Evolutionary conservation across 2,113 vertebrate species (phyloP).

Genomic region (Paralichthys olivaceus): DNA sequence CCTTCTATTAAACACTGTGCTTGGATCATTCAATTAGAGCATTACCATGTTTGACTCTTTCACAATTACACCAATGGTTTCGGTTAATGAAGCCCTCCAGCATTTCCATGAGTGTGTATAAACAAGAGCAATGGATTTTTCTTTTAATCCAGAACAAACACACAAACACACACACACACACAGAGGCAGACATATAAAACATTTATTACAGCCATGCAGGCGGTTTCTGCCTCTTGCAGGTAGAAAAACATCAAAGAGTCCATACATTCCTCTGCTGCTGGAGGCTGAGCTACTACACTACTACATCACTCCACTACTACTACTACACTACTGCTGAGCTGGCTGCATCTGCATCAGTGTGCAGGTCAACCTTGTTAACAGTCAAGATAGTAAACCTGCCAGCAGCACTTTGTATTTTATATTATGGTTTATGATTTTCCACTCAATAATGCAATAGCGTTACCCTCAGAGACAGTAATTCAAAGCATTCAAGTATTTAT

Average conservation of each 20-base stretch:
- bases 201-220: conserved; percentile 16
- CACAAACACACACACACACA: conserved; percentile 10
- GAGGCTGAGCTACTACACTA: conserved; percentile 11
- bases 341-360: conserved; percentile 17
- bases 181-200: conserved; percentile 17
- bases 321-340: neutral
- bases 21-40: conserved; percentile 22
- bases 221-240: conserved; percentile 22
- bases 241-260: conserved; percentile 42
- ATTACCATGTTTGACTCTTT: neutral
- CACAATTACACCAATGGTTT: neutral
- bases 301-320: neutral
- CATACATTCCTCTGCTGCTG: conserved; percentile 9
- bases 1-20: conserved; percentile 4
- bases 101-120: neutral
- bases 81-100: conserved; percentile 3
- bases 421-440: neutral
- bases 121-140: conserved; percentile 13
- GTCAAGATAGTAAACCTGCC: neutral
- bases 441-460: neutral
- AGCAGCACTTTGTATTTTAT: neutral
- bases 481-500: neutral
- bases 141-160: neutral
- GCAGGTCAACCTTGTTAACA: too few species aligned
- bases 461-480: neutral